phyloP scores from a whole-genome alignment of 2,113 vertebrate species.

The Nyctibius bracteatus region DNA sequence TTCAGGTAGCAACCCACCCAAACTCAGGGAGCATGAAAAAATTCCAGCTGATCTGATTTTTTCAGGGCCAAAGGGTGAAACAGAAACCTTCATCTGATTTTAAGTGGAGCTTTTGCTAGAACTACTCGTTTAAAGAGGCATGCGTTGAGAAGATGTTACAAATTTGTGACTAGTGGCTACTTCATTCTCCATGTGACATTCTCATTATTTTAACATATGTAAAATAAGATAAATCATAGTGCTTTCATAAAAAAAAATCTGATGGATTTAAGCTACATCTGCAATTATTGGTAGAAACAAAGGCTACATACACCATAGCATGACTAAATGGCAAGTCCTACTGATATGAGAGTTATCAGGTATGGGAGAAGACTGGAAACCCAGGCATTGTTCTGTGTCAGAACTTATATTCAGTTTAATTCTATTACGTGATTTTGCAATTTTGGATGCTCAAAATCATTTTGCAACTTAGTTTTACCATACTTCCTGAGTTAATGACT shows the following conservation, averaged over 20 bases:
- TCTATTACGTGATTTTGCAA: neutral
- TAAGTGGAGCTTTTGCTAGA: neutral
- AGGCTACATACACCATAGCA: neutral
- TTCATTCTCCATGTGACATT: neutral
- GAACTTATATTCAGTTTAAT: conserved; percentile 7
- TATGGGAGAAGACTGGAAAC: neutral
- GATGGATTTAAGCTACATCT: neutral
- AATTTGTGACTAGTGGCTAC: neutral
- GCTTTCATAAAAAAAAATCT: neutral
- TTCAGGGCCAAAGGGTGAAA: neutral
- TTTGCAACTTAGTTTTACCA: conserved; percentile 35
- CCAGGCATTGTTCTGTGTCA: neutral
- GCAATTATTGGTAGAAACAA: neutral
- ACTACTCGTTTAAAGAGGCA: neutral
- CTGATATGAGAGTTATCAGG: neutral
- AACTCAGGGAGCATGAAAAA: neutral
- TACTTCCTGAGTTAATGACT: conserved; percentile 51
- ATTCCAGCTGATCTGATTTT: neutral
- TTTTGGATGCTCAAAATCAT: neutral
- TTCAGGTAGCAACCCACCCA: neutral
- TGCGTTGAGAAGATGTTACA: neutral
- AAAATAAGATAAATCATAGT: neutral
- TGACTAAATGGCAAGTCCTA: neutral
- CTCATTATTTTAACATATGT: neutral
- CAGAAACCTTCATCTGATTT: neutral